Base-by-base conservation (phyloP, 2,797 vertebrate genomes). In the Hyperoplus immaculatus region DNA sequence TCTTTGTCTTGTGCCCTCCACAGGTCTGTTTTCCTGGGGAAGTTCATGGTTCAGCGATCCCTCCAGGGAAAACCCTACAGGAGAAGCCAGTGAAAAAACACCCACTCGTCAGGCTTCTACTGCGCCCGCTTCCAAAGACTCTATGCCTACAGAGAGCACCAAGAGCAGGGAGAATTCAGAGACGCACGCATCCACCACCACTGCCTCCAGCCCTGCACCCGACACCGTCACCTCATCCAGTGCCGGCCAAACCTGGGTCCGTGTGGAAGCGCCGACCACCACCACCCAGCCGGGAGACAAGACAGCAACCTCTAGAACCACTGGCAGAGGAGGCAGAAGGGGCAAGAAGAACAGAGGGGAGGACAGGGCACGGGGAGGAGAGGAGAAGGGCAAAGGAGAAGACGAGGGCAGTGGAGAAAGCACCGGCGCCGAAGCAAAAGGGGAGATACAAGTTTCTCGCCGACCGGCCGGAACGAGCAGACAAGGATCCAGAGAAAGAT, bases 391-490 rank as follows among this genome's bases (percentile, higher is more conserved):
- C 14, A 88, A 86, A 85, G 68, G 45, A 64, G 93, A 93, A 16
- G 89, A 90, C 0, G 94, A 94, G 54, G 92, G 92, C 0, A 93
- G 89, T 8, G 92, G 88, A 39, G 93, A 90, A 81, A 85, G 85
- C 56, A 81, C 71, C 0, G 84, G 87, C 0, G 84, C 63, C 0
- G 94, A 95, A 78, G 94, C 93, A 4, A 94, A 92, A 50, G 94
- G 94, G 38, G 94, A 95, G 75, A 91, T 95, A 61, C 94, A 95
- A 80, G 92, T 95, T 70, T 93, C 92, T 13, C 87, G 86, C 6
- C 78, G 89, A 18, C 90, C 79, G 0, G 87, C 71, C 3, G 93
- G 75, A 45, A 90, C 92, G 14, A 88, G 83, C 45, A 94, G 90
- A 67, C 91, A 93, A 60, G 78, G 94, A 59, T 90, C 93, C 67